These are phyloP conservation scores for Meloidogyne hapla DNA, from an alignment of 1,140 invertebrate genomes.

Conservation along the genomic window DNA sequence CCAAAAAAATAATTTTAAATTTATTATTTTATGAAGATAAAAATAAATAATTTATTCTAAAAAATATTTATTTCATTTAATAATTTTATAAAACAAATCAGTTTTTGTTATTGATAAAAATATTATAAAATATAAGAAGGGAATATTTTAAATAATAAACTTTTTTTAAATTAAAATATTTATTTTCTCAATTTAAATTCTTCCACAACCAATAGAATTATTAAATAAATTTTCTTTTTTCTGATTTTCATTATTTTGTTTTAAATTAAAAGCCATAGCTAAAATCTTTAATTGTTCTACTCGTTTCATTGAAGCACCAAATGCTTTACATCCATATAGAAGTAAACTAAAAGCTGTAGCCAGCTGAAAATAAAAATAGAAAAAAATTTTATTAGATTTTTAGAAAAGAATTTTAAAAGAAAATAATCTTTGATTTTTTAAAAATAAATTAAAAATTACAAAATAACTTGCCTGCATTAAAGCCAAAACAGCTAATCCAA, in stretches of 20 bases:
- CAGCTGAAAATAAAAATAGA: constrained; percentile 20
- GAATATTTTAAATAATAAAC: too few species aligned
- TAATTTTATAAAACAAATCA: too few species aligned
- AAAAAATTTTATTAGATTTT: not conserved
- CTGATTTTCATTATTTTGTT: not conserved
- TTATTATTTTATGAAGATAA: too few species aligned
- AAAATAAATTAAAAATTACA: too few species aligned
- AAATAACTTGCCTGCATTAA: constrained; percentile 27
- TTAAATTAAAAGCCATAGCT: not conserved
- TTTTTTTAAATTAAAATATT: too few species aligned
- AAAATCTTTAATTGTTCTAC: constrained; percentile 25
- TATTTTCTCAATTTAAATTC: not conserved
- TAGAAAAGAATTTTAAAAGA: not conserved
- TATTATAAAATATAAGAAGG: too few species aligned
- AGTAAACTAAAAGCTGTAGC: constrained; percentile 26
- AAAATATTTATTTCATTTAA: too few species aligned
- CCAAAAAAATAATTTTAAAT: too few species aligned
- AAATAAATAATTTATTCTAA: too few species aligned
- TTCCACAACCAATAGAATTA: not conserved
- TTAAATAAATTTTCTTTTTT: not conserved
- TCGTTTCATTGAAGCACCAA: constrained; percentile 26
- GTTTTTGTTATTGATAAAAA: too few species aligned
- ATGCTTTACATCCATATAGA: constrained; percentile 31
- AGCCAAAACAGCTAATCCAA: constrained; percentile 27
- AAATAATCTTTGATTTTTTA: not conserved